Conservation (phyloP, 2,113 vertebrate genomes). For the Notiomystis cincta region DNA sequence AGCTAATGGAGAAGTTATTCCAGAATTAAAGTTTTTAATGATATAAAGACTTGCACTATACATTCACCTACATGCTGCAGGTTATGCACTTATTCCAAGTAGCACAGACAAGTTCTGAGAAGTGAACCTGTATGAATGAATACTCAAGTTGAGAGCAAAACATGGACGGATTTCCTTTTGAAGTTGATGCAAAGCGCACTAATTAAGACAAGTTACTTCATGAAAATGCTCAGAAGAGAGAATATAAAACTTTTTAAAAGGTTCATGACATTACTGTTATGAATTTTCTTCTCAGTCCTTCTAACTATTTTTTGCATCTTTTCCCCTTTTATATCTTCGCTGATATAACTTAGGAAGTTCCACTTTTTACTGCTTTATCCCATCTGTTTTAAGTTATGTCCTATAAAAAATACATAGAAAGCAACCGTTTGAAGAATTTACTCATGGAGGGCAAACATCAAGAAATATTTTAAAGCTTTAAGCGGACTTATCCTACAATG, state of each 20-base stretch:
- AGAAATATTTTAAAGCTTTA: not conserved
- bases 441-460: not conserved
- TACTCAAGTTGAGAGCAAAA: not conserved
- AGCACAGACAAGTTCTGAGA: not conserved
- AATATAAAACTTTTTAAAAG: not conserved
- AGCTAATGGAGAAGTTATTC: not conserved
- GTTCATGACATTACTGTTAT: not conserved
- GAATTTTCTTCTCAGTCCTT: not conserved
- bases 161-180: not conserved
- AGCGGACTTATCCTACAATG: not conserved
- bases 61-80: not conserved
- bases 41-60: not conserved
- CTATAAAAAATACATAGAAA: not conserved
- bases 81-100: not conserved
- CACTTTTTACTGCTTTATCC: not conserved
- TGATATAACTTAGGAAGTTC: not conserved
- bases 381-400: not conserved
- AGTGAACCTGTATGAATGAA: not conserved
- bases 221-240: not conserved
- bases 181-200: not conserved
- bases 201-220: not conserved
- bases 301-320: not conserved
- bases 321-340: not conserved
- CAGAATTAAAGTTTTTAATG: not conserved
- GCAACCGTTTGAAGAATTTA: not conserved